Conservation (phyloP, 2,888 invertebrate species). For the Incurvaria masculella region DNA sequence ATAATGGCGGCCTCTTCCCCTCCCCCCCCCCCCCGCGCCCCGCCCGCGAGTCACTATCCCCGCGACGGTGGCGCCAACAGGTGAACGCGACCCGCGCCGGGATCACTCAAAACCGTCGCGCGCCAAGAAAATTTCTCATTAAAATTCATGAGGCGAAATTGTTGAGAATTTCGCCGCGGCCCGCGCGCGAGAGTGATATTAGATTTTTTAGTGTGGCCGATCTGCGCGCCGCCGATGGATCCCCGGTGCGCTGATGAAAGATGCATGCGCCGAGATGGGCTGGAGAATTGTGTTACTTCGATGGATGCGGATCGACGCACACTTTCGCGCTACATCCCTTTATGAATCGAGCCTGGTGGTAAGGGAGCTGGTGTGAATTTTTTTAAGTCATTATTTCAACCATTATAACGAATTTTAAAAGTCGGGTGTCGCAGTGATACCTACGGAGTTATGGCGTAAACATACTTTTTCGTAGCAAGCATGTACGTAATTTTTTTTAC, state of each 20-base stretch:
- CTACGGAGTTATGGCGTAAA: too few species aligned
- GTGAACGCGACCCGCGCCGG: not conserved
- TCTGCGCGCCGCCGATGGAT: not conserved
- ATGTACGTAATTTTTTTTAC: too few species aligned
- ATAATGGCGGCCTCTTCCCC: not conserved
- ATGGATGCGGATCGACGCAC: too few species aligned
- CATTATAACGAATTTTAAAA: too few species aligned
- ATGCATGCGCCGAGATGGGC: not conserved
- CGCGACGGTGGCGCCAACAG: not conserved
- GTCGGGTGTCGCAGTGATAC: too few species aligned
- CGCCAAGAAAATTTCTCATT: not conserved
- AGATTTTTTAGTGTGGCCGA: not conserved
- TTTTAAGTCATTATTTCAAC: too few species aligned
- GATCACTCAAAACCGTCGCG: not conserved
- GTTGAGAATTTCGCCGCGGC: not conserved
- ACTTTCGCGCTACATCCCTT: too few species aligned
- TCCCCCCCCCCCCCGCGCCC: not conserved
- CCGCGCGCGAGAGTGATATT: not conserved
- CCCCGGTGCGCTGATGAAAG: not conserved
- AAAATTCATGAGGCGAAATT: not conserved
- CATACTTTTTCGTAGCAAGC: too few species aligned
- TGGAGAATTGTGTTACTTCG: not conserved
- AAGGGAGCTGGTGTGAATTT: too few species aligned
- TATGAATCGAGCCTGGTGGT: too few species aligned
- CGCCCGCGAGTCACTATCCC: not conserved